A percentile compares a stretch with the other conserved stretches of the same genome.
phyloP scores from a whole-genome alignment of 2,888 invertebrate genomes.

The Cosmia pyralina region DNA sequence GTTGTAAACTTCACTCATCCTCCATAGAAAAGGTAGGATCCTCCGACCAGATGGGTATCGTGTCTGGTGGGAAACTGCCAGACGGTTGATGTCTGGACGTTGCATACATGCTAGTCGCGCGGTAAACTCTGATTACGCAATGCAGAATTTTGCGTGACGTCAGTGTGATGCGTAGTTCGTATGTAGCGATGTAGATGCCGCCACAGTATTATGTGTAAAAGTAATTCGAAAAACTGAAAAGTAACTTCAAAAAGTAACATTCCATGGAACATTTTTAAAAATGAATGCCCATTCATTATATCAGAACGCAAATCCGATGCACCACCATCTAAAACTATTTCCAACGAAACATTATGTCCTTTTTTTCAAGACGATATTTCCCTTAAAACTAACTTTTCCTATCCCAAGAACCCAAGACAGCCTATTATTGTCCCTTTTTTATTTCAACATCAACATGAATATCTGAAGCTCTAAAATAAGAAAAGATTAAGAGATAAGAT shows the following conservation, averaged over 20 bases:
- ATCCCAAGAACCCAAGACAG: background rate
- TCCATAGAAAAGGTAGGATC: no score
- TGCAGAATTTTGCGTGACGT: no score
- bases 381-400: background rate
- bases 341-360: background rate
- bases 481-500: slow-evolving; percentile 58
- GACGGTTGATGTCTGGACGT: no score
- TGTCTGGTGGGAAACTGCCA: no score
- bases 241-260: background rate
- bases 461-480: slow-evolving; percentile 53
- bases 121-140: no score
- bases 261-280: background rate
- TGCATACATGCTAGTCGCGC: no score
- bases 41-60: no score
- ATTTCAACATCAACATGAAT: slow-evolving; percentile 31
- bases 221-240: background rate
- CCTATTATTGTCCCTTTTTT: slow-evolving; percentile 30
- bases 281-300: no score
- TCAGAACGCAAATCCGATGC: background rate
- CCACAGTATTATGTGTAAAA: no score
- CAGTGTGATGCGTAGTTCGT: no score
- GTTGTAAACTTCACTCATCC: no score
- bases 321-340: slow-evolving; percentile 8
- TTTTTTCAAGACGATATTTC: background rate
- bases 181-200: no score